Base-by-base conservation (phyloP, 2,797 vertebrate species). In the Miichthys miiuy region DNA sequence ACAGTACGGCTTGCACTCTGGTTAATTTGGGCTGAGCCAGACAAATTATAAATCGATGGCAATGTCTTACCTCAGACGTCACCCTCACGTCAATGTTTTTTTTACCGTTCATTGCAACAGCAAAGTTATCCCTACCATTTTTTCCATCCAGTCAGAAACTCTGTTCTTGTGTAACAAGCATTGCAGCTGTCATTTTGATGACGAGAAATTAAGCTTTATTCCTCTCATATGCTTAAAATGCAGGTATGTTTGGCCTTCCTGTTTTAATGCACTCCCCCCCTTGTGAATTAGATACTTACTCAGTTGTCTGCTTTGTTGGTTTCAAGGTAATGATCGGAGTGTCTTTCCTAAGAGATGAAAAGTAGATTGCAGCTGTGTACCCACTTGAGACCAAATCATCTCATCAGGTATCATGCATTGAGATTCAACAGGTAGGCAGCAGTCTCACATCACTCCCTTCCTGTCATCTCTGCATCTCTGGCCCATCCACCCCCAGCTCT, bases 371-470 rank as follows among this genome's bases (percentile, higher is more conserved):
- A 80, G 80, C 77, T 86, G 79, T 68, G 52, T 60, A 68, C 56
- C 50, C 79, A 75, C 80, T 72, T 80, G 67, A 88, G 81, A 77
- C 61, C 57, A 62, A 63, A 76, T 77, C 42, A 65, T 74, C 68
- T 87, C 62, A 68, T 84, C 69, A 55, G 74, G 64, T 75, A 68
- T 70, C 23, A 25, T 73, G 81, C 77, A 74, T 52, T 68, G 41
- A 72, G 66, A 82, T 68, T 81, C 87, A 86, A 81, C 88, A 92
- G 76, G 86, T 90, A 80, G 87, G 67, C 42, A 79, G 57, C 50
- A 78, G 71, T 20, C 52, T 74, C 75, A 47, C 74, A 77, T 70
- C 51, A 60, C 72, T 90, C 82, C 69, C 77, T 82, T 90, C 72
- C 82, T 80, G 84, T 90, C 83, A 84, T 70, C 58, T 46, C 62